phyloP scores from a whole-genome alignment of 92 coral and sea anemone species.

The Isaurus tuberculatus region DNA sequence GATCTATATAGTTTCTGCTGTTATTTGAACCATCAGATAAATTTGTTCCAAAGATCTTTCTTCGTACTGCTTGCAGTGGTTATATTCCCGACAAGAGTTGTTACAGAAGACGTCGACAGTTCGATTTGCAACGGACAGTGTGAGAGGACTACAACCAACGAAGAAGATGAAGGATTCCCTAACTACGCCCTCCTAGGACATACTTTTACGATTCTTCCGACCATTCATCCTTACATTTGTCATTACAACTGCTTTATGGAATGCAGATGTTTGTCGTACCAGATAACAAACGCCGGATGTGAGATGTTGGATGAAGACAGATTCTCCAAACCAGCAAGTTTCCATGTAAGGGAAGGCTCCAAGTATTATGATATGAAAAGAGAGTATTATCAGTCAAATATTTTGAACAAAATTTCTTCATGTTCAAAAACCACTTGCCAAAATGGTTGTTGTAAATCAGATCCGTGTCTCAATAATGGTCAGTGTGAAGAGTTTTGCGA shows the following conservation, averaged over 20 bases:
- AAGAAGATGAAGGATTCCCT: neutral
- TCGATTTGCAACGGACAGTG: neutral
- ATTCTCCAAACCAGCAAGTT: neutral
- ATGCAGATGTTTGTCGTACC: neutral
- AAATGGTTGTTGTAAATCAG: slow-evolving; percentile 59
- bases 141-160: neutral
- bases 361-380: neutral
- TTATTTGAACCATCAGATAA: neutral
- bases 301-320: neutral
- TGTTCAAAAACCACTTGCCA: slow-evolving; percentile 18
- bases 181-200: slow-evolving; percentile 7
- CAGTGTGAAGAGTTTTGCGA: slow-evolving; percentile 59
- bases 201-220: neutral
- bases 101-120: neutral
- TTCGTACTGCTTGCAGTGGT: neutral
- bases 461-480: slow-evolving; percentile 63
- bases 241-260: neutral
- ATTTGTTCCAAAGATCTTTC: neutral
- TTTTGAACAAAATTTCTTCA: neutral
- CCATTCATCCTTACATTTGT: neutral
- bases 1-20: too few species aligned
- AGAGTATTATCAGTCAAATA: neutral
- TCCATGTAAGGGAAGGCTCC: neutral
- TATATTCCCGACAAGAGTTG: neutral
- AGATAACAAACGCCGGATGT: neutral